Conservation (phyloP, 1,140 invertebrate genomes). For the Drosophila ercepeae region DNA sequence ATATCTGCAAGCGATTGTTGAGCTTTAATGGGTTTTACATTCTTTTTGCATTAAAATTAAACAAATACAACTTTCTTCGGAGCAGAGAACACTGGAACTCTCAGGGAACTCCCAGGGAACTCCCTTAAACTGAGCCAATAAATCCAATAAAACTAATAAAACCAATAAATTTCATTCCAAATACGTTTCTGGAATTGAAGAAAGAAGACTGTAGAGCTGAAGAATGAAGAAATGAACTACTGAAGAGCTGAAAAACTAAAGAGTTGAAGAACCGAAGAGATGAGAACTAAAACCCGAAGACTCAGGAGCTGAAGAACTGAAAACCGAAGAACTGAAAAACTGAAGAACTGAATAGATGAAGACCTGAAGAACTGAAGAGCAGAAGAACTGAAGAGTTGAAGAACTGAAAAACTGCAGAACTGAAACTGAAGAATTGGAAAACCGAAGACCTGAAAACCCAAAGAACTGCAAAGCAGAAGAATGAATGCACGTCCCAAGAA, state of each 20-base stretch:
- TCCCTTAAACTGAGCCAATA: too few relatives aligned
- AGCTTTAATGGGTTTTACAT: too few relatives aligned
- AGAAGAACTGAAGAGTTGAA: not conserved
- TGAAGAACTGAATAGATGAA: constrained; percentile 21
- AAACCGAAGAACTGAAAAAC: not conserved
- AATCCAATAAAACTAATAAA: not conserved
- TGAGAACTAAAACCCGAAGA: too few relatives aligned
- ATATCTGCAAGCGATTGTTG: too few relatives aligned
- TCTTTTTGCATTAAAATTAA: too few relatives aligned
- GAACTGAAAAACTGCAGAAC: constrained; percentile 7
- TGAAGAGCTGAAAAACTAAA: not conserved
- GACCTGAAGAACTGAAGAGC: constrained; percentile 35
- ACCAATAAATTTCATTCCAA: not conserved
- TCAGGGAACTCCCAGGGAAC: too few relatives aligned
- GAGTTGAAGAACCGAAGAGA: constrained; percentile 3
- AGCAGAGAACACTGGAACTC: too few relatives aligned
- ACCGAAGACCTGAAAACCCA: not conserved
- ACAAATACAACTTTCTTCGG: too few relatives aligned
- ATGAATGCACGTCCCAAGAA: constrained; percentile 8
- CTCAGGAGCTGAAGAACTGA: not conserved
- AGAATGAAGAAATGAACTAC: too few relatives aligned
- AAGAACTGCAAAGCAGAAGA: constrained; percentile 4
- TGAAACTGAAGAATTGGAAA: constrained; percentile 23
- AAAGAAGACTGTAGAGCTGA: constrained; percentile 1
- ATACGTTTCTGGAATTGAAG: constrained; percentile 18